phyloP scores from a whole-genome alignment of 2,888 invertebrate genomes.

The Tetranychus truncatus region DNA sequence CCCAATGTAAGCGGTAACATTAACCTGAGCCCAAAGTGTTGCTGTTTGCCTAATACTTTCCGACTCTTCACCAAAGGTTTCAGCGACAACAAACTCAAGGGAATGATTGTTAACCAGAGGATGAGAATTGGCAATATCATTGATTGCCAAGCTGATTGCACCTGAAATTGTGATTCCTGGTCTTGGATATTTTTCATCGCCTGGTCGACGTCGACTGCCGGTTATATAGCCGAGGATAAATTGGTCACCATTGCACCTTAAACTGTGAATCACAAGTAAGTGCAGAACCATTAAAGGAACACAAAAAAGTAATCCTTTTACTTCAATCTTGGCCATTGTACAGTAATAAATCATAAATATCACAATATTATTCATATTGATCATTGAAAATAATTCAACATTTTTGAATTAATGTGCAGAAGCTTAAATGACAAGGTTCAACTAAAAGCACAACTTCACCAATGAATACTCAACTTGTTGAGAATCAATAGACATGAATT shows the following conservation, averaged over 20 bases:
- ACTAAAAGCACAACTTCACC: too few species aligned
- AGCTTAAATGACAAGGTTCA: too few species aligned
- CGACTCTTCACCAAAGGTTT: conserved; percentile 74
- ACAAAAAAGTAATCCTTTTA: too few species aligned
- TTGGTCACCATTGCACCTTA: conserved; percentile 3
- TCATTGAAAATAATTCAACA: too few species aligned
- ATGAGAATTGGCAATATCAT: conserved; percentile 44
- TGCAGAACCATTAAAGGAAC: too few species aligned
- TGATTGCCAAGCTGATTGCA: conserved; percentile 66
- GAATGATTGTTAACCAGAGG: conserved; percentile 45
- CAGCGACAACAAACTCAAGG: conserved; percentile 60
- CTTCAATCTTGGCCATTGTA: too few species aligned
- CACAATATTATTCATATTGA: too few species aligned
- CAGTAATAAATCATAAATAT: too few species aligned
- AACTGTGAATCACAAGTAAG: too few species aligned
- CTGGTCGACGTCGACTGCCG: conserved; percentile 56
- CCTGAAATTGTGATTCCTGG: conserved; percentile 53
- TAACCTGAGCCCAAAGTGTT: conserved; percentile 53
- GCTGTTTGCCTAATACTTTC: conserved; percentile 69
- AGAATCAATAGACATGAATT: too few species aligned
- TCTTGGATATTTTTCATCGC: conserved; percentile 52
- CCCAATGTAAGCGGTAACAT: conserved; percentile 71
- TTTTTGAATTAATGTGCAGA: too few species aligned
- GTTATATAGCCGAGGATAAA: conserved; percentile 53
- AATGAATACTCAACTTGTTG: too few species aligned